Conservation (phyloP, 1,140 invertebrate genomes). For the Eupristina koningsbergeri region DNA sequence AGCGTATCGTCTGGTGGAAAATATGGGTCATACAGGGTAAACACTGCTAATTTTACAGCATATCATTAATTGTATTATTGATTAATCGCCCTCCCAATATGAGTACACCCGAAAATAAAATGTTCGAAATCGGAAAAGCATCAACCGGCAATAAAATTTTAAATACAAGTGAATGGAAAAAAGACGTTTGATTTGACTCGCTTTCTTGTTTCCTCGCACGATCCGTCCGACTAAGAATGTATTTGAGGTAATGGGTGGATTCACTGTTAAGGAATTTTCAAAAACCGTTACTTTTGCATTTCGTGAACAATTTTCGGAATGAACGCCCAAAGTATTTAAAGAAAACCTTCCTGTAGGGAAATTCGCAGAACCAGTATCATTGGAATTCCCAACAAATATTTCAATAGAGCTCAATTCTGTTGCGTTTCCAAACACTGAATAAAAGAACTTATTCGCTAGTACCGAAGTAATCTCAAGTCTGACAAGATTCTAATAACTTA, state of each 20-base stretch:
- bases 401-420: not conserved
- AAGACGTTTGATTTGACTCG: no score
- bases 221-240: not conserved
- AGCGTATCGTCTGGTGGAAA: not conserved
- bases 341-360: no score
- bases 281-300: no score
- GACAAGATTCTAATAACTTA: not conserved
- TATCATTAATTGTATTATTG: no score
- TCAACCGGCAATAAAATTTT: not conserved
- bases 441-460: not conserved
- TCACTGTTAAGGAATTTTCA: no score
- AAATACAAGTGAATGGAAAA: no score
- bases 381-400: not conserved
- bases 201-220: not conserved
- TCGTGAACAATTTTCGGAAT: not conserved
- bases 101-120: no score
- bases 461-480: slow-evolving; percentile 15
- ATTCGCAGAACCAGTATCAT: not conserved
- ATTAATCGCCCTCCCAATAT: no score
- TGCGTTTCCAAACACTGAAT: not conserved
- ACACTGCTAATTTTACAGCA: no score
- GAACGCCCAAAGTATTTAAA: not conserved
- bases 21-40: not conserved
- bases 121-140: not conserved
- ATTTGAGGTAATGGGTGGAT: not conserved